Evolutionary conservation across 2,113 vertebrate genomes (phyloP), one percentile per base, ranked within the genome.

Genomic region (Archocentrus centrarchus): DNA sequence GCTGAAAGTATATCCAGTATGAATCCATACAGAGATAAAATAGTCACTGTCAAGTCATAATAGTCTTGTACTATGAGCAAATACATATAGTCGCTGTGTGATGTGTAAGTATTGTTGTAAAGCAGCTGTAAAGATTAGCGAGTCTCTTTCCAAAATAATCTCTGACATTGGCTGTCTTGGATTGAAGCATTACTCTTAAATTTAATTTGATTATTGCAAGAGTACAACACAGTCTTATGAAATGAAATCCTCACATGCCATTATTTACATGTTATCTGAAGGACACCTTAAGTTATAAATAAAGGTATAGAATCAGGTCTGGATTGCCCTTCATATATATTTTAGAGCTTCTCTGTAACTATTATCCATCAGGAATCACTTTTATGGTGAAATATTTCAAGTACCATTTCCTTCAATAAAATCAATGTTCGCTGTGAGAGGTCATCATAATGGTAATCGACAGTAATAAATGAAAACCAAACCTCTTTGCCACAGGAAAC

Each of bases 381-480:
- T 83, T 77, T 62, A 22, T 22, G 30, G 35, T 63, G 53, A 78
- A 86, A 73, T 85, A 59, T 85, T 88, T 85, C 50, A 84, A 82
- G 18, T 18, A 75, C 15, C n/a, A 44, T 88, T 89, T 88, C 63
- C 79, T 37, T 44, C 87, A 59, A 83, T 81, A 81, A 84, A 79
- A 64, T 76, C 39, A 11, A 20, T 27, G 50, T 83, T 75, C 58
- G 79, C 75, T 70, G 55, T 59, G 59, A 75, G 73, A 82, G 58
- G 39, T 75, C 35, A 78, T 90, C 60, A 86, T 81, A 85, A 88
- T 87, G 17, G 82, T 86, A 85, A 90, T 89, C 73, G 55, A 57
- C 58, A 59, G 80, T 82, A 90, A 91, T 91, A 89, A 92, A 91
- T 91, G 89, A 86, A 92, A 92, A 60, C 50, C 75, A 76, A 86